Percentiles rank a stretch among this genome's conserved stretches.
phyloP scores from a whole-genome alignment of 1,140 invertebrate genomes.

The Eupeodes corollae region DNA sequence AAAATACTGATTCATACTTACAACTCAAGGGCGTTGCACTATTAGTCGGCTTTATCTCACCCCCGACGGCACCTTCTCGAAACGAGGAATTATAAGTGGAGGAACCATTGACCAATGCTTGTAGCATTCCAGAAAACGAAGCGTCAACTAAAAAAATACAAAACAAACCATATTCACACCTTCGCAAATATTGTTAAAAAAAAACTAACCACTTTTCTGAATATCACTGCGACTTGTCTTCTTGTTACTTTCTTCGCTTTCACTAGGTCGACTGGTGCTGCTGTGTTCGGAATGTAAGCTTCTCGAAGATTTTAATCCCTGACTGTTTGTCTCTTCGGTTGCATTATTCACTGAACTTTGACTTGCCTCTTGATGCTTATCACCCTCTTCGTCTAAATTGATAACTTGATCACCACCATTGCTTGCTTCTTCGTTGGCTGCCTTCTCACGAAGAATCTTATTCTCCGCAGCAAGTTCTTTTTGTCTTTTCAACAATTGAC shows the following conservation, averaged over 20 bases:
- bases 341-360: neutral
- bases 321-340: neutral
- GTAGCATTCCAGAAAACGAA: neutral
- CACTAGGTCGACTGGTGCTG: too few species aligned
- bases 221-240: neutral
- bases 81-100: too few species aligned
- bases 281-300: neutral
- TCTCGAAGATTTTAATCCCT: neutral
- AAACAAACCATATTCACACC: neutral
- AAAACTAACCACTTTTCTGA: neutral
- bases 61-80: neutral
- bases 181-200: neutral
- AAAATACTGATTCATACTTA: neutral
- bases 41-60: neutral
- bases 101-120: neutral
- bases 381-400: neutral
- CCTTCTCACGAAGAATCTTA: conserved; percentile 65
- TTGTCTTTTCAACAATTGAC: conserved; percentile 69
- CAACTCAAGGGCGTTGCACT: neutral
- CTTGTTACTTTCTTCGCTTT: neutral
- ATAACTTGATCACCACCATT: neutral
- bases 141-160: neutral
- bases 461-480: conserved; percentile 70
- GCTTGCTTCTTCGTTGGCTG: neutral
- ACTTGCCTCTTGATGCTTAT: neutral